Conservation (phyloP, 2,113 vertebrate genomes). For the Melospiza melodia region DNA sequence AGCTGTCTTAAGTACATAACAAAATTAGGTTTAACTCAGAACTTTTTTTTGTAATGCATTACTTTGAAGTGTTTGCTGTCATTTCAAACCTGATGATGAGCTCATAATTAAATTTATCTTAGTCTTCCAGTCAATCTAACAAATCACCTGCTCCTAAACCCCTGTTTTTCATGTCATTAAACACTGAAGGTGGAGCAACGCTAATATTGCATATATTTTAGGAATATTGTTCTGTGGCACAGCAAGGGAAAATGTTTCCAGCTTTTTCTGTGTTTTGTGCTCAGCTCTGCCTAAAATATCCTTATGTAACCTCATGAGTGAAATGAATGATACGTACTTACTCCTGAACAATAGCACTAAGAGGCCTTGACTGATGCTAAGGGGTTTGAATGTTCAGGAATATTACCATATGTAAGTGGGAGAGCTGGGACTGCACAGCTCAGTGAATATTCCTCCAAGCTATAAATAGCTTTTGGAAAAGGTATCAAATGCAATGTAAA, state of each 20-base stretch:
- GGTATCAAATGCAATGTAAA: background rate
- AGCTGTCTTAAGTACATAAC: background rate
- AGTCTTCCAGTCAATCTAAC: background rate
- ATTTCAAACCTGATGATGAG: background rate
- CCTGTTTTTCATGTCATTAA: background rate
- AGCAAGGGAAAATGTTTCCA: background rate
- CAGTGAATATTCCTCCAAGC: background rate
- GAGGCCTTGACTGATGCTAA: constrained; percentile 5
- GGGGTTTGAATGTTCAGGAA: background rate
- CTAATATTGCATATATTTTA: background rate
- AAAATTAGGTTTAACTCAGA: background rate
- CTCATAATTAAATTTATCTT: background rate
- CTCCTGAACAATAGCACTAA: background rate
- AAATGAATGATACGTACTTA: background rate
- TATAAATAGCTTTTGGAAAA: constrained; percentile 21
- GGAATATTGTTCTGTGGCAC: background rate
- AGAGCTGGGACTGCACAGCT: background rate
- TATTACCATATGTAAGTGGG: constrained; percentile 22
- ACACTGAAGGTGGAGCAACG: background rate
- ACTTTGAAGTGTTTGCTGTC: background rate
- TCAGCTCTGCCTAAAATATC: background rate
- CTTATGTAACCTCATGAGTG: constrained; percentile 8
- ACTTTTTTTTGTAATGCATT: background rate
- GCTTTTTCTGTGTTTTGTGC: background rate
- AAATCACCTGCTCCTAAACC: background rate